These are phyloP conservation scores for Montipora foliosa DNA, from an alignment of 64 coral and sea anemone species.

Conservation along the genomic window DNA sequence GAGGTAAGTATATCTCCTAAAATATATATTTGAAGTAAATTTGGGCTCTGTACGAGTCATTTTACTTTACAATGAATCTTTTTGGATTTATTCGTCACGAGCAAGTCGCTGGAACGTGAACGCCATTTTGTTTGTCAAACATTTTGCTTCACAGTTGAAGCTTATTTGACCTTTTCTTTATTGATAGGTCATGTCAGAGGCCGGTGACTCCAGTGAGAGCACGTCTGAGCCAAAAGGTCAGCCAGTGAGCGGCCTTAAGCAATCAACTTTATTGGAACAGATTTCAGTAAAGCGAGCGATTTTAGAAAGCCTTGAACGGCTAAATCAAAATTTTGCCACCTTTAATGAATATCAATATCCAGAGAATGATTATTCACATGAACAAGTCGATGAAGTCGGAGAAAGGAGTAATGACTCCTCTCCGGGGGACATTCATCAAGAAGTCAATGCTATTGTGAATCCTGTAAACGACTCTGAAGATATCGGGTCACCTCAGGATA, in stretches of 20 bases:
- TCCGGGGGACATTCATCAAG: constrained; percentile 25
- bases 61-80: too few species aligned
- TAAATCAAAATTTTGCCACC: constrained; percentile 37
- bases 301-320: constrained; percentile 25
- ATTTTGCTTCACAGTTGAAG: too few species aligned
- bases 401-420: not conserved
- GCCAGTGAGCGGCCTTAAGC: too few species aligned
- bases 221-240: too few species aligned
- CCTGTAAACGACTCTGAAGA: not conserved
- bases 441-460: constrained; percentile 36
- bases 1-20: too few species aligned
- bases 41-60: too few species aligned
- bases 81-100: too few species aligned
- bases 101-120: too few species aligned
- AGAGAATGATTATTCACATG: not conserved
- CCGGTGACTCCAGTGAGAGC: not conserved
- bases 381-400: not conserved
- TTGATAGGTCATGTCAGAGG: not conserved
- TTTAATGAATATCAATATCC: constrained; percentile 2
- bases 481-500: not conserved
- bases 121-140: too few species aligned
- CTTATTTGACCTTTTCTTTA: too few species aligned
- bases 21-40: too few species aligned
- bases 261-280: not conserved
- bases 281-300: constrained; percentile 48